Percentiles rank a stretch among this genome's conserved stretches.
phyloP scores from a whole-genome alignment of 2,888 invertebrate genomes.

The Apotomis betuletana region DNA sequence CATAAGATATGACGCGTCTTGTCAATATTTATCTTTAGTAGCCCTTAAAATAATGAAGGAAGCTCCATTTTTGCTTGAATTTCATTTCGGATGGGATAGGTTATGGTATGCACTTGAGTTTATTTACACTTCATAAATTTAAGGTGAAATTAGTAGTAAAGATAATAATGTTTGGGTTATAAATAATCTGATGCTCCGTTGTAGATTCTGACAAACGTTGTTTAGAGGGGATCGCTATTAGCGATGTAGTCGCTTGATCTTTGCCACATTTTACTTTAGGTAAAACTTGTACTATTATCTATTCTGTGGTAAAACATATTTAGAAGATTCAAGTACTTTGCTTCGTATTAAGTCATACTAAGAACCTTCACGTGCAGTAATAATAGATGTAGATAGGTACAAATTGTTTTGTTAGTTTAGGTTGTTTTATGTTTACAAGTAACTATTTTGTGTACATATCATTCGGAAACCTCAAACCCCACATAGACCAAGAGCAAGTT shows the following conservation, averaged over 20 bases:
- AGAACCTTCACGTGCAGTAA: too few species aligned
- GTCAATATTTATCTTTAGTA: constrained; percentile 4
- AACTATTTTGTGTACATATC: background rate
- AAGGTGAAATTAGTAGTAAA: background rate
- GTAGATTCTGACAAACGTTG: too few species aligned
- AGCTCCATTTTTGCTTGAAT: background rate
- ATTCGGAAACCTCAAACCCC: background rate
- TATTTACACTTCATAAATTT: background rate
- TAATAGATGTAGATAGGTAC: too few species aligned
- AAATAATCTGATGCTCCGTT: background rate
- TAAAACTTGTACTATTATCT: too few species aligned
- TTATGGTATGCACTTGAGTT: background rate
- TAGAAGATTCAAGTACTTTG: too few species aligned
- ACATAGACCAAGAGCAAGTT: background rate
- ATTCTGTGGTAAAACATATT: too few species aligned
- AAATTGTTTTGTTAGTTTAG: too few species aligned
- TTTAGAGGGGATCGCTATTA: too few species aligned
- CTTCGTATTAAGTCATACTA: too few species aligned
- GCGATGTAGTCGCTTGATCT: too few species aligned
- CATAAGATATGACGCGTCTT: background rate
- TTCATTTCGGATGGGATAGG: background rate
- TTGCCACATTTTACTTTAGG: too few species aligned
- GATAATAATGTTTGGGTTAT: background rate
- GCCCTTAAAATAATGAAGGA: background rate
- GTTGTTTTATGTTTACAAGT: too few species aligned